These are phyloP conservation scores for Ornithoptera priamus DNA, from an alignment of 2,888 invertebrate species.

Conservation along the genomic window DNA sequence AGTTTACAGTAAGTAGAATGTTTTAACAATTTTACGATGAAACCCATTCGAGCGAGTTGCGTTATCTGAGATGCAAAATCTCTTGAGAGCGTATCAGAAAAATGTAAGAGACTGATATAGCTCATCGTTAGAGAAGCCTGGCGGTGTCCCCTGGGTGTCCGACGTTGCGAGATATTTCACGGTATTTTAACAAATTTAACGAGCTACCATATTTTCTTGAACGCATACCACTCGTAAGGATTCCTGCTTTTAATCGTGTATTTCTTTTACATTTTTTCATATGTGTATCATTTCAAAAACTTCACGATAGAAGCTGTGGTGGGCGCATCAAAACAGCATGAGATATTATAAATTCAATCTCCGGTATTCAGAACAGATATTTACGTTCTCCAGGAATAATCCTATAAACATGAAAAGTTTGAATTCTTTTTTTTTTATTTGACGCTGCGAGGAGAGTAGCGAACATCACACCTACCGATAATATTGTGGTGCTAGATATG, in stretches of 20 bases:
- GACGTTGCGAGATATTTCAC: conserved; percentile 73
- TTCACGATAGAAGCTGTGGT: not conserved
- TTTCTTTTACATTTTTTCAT: conserved; percentile 34
- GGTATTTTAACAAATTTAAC: conserved; percentile 80
- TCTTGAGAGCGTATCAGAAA: conserved; percentile 69
- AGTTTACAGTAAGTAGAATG: conserved; percentile 38
- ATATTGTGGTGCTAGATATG: too few species aligned
- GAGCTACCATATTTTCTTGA: conserved; percentile 72
- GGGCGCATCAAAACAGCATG: not conserved
- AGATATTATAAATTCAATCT: not conserved
- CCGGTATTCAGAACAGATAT: not conserved
- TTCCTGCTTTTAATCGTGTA: conserved; percentile 55
- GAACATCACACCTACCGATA: too few species aligned
- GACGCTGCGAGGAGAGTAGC: too few species aligned
- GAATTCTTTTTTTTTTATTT: not conserved
- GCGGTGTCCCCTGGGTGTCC: conserved; percentile 64
- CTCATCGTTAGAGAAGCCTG: conserved; percentile 49
- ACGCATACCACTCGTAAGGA: conserved; percentile 53
- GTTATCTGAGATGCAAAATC: conserved; percentile 62
- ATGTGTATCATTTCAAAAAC: not conserved
- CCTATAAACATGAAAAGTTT: not conserved
- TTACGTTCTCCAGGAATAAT: not conserved
- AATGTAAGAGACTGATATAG: conserved; percentile 63
- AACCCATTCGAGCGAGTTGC: conserved; percentile 50
- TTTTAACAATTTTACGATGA: conserved; percentile 55